Conservation (phyloP, 2,113 vertebrate species). For the Bagarius yarrelli region DNA sequence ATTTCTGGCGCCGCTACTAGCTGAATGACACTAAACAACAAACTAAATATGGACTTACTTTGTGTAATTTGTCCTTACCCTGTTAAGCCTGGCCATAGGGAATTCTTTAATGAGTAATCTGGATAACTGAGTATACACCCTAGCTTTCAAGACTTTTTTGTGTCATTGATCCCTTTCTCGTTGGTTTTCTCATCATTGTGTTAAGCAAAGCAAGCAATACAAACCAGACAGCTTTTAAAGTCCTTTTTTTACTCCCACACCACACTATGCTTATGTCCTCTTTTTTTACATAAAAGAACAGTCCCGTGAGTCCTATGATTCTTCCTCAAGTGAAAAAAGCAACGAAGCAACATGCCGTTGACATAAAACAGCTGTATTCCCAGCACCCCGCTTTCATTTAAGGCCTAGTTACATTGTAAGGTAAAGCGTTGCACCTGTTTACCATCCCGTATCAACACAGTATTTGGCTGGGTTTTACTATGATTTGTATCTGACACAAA, state of each 20-base stretch:
- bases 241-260: conserved; percentile 27
- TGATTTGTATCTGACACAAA: conserved; percentile 38
- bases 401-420: conserved; percentile 42
- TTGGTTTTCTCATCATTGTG: conserved; percentile 7
- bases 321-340: conserved; percentile 49
- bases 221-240: conserved; percentile 39
- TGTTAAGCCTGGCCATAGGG: neutral
- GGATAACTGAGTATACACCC: neutral
- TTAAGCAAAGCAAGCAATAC: conserved; percentile 15
- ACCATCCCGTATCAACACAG: conserved; percentile 44
- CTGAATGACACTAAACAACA: neutral
- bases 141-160: neutral
- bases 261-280: conserved; percentile 30
- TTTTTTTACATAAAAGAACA: conserved; percentile 47
- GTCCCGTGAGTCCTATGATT: conserved; percentile 31
- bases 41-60: neutral
- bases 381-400: conserved; percentile 9
- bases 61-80: neutral
- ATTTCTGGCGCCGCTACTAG: neutral
- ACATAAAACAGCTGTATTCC: conserved; percentile 59
- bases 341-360: conserved; percentile 57
- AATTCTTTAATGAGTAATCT: conserved; percentile 1
- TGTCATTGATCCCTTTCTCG: neutral
- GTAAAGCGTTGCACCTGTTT: conserved; percentile 24
- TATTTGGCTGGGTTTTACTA: conserved; percentile 23